phyloP scores from a whole-genome alignment of 1,140 invertebrate genomes.

The Pentalonia nigronervosa region DNA sequence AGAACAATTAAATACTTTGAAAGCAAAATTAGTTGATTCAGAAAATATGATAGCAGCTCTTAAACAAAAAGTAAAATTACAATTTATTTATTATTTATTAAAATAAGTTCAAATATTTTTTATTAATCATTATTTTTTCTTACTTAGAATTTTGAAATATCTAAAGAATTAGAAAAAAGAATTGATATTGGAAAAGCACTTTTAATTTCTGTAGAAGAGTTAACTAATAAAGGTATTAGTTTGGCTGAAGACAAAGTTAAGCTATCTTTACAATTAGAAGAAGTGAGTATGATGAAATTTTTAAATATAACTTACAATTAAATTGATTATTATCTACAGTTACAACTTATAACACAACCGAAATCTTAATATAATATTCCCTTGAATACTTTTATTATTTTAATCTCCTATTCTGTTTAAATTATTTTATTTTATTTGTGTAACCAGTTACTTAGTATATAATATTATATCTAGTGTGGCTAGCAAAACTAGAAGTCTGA shows the following conservation, averaged over 20 bases:
- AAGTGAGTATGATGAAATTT: background rate
- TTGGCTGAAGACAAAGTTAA: constrained; percentile 33
- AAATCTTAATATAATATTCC: background rate
- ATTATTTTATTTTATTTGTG: background rate
- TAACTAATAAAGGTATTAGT: constrained; percentile 23
- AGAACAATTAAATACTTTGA: constrained; percentile 9
- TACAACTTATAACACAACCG: background rate
- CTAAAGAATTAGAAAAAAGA: constrained; percentile 42
- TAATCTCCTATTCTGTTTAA: background rate
- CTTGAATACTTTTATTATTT: background rate
- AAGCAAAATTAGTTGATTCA: constrained; percentile 17
- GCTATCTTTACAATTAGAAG: constrained; percentile 20
- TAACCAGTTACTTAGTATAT: background rate
- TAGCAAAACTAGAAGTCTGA: too few relatives aligned
- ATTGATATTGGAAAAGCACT: background rate
- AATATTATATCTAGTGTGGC: too few relatives aligned
- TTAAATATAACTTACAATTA: background rate
- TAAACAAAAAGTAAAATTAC: constrained; percentile 37
- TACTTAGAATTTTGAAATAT: constrained; percentile 45
- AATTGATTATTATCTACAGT: background rate
- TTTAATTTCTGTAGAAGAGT: background rate
- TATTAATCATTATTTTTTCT: background rate
- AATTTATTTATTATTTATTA: background rate
- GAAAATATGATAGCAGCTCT: constrained; percentile 34
- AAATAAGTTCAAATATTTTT: background rate